Base-by-base conservation (phyloP, 2,113 vertebrate genomes). In the Leptosomus discolor region DNA sequence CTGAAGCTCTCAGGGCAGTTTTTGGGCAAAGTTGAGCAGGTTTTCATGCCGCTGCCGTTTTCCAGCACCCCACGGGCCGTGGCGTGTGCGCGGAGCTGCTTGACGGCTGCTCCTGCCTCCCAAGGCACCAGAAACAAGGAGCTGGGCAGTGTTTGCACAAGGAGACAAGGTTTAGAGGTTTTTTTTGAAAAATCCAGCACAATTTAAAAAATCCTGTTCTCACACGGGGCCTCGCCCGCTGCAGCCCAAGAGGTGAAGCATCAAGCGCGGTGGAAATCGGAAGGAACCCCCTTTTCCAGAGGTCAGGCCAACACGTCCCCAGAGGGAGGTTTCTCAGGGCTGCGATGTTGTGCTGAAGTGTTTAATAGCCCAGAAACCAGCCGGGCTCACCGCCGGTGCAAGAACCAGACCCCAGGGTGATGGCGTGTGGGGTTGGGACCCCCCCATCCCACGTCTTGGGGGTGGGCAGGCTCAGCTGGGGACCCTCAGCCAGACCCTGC, bases 11-110 rank as follows among this genome's bases (percentile, higher is more conserved):
- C 45, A 2, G 18, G 36, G 45, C 17, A 11, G 12, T 26, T 73
- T 26, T 12, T 2, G 32, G 58, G 67, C 50, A 50, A 46, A 56
- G 50, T 48, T 13, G 16, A 26, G 51, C 50, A 30, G 29, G 1
- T n/a, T 88, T 79, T 70, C 4, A 0, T 22, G 23, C 29, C 2
- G 0, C 8, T 19, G 0, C 8, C 41, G n/a, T 9, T 68, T 34
- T 23, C 71, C 18, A 14, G 19, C 4, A 3, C 8, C 36, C 54
- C 3, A 3, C 2, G 3, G 65, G 46, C 50, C 5, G 3, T 19
- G 50, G 41, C 3, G 1, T 4, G 29, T 9, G 41, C 2, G 14
- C 8, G 2, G 39, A 20, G 56, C 36, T 8, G 63, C 2, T 16
- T 4, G 15, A 6, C 4, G 41, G 24, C 23, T 6, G 29, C n/a